Percentiles rank a stretch among this genome's conserved stretches.
phyloP scores from a whole-genome alignment of 2,888 invertebrate species.

The Pristionchus mayeri region DNA sequence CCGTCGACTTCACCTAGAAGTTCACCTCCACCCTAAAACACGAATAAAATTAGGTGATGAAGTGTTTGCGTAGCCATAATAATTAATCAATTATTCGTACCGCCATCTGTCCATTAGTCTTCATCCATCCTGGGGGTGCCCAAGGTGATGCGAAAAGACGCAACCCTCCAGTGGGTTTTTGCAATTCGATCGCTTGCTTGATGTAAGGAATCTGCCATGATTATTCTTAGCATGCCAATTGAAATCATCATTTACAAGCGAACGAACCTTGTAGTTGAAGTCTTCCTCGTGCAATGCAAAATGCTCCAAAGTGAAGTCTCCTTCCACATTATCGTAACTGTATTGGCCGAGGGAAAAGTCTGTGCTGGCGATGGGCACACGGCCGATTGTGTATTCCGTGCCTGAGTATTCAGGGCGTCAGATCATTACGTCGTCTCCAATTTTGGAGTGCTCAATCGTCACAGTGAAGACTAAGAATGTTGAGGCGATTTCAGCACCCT shows the following conservation, averaged over 20 bases:
- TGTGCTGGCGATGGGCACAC: constrained; percentile 88
- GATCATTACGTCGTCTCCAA: neutral
- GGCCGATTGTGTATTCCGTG: constrained; percentile 85
- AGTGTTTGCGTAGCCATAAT: neutral
- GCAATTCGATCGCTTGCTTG: constrained; percentile 31
- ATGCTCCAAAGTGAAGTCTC: constrained; percentile 79
- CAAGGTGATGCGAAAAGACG: constrained; percentile 79
- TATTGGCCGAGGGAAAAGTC: constrained; percentile 89
- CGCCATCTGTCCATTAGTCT: constrained; percentile 78
- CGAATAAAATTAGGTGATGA: neutral
- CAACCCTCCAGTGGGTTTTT: constrained; percentile 54
- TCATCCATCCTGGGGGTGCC: constrained; percentile 81
- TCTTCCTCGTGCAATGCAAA: constrained; percentile 85
- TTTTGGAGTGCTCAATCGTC: constrained; percentile 58
- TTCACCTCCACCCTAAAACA: constrained; percentile 39
- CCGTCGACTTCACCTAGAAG: constrained; percentile 36
- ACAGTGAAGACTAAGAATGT: constrained; percentile 76
- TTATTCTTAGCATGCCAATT: neutral
- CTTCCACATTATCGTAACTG: constrained; percentile 84
- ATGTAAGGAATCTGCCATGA: constrained; percentile 59
- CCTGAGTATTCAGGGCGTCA: constrained; percentile 78
- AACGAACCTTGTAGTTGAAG: constrained; percentile 57
- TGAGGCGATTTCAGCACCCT: too few species aligned
- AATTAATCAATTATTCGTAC: constrained; percentile 42
- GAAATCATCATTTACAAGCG: neutral